Evolutionary conservation across 2,888 invertebrate species (phyloP), one percentile per base, ranked within the genome.

Genomic region (Cephus spinipes): DNA sequence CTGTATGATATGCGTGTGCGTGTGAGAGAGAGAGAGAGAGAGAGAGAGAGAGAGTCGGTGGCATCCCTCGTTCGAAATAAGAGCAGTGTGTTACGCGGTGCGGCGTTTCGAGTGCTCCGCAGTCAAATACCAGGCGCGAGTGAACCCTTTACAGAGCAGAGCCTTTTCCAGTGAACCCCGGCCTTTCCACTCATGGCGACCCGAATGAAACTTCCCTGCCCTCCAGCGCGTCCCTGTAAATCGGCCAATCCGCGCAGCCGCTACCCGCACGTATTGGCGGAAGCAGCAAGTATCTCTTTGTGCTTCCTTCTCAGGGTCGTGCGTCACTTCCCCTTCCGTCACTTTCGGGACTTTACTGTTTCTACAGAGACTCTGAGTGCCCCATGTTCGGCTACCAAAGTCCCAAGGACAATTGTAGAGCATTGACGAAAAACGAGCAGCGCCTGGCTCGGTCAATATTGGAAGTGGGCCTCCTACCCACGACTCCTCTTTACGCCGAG

Each of bases 391-490:
- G 15, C 36, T 40, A 4, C 15, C 40, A 40, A 15, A 40, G 4
- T 40, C 15, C 15, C 15, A 40, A 40, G 40, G 4, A 15, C 40
- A 15, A 40, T 40, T 6, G 40, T 40, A 15, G 40, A 40, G 15
- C 40, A 15, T 4, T 40, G 1, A 15, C 40, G 40, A 40, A 40
- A 40, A 40, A 15, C 15, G 40, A 2, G 15, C 15, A 31, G n/a
- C 71, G 12, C 12, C 9, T 84, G 86, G 84, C 85, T 86, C 83
- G 83, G 88, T 89, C 88, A 89, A 89, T 89, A 89, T 88, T 87
- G 87, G 85, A 87, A 84, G 87, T 89, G 84, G 85, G 79, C 82
- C 80, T 81, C 77, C 77, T 79, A 81, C 82, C 81, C 80, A 75
- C 73, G 74, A 73, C 80, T 79, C 74, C 71, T 71, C 80, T 77